Conservation (phyloP, 2,888 invertebrate species). For the Yponomeuta malinellus region DNA sequence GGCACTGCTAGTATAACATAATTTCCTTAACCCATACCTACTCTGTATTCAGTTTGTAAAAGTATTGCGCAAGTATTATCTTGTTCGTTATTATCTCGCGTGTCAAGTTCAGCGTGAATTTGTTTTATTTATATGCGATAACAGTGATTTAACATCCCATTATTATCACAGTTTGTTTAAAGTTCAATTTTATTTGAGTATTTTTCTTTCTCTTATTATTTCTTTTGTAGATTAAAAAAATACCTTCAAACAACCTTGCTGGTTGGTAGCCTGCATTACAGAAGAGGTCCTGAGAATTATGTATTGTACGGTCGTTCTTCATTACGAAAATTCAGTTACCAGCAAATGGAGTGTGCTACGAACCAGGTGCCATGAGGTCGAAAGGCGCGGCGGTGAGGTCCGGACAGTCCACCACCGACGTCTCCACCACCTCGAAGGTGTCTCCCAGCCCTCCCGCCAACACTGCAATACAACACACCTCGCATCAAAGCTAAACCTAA, state of each 20-base stretch:
- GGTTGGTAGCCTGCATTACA: too few relatives aligned
- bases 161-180: background rate
- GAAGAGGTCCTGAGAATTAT: too few relatives aligned
- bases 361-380: constrained; percentile 86
- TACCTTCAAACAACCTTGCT: too few relatives aligned
- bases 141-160: background rate
- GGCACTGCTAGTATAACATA: too few relatives aligned
- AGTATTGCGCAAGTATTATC: too few relatives aligned
- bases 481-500: background rate
- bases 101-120: background rate
- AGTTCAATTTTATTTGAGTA: background rate
- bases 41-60: too few relatives aligned
- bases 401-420: constrained; percentile 89
- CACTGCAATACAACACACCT: constrained; percentile 68
- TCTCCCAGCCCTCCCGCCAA: constrained; percentile 79
- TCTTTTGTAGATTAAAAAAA: background rate
- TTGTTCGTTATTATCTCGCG: background rate
- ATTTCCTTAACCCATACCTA: background rate
- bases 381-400: constrained; percentile 88
- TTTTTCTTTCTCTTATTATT: too few relatives aligned
- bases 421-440: constrained; percentile 83
- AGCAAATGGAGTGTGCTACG: background rate
- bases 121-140: background rate
- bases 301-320: too few relatives aligned
- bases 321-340: too few relatives aligned